Conservation (phyloP, 2,797 vertebrate genomes). For the Hippocampus kuda region DNA sequence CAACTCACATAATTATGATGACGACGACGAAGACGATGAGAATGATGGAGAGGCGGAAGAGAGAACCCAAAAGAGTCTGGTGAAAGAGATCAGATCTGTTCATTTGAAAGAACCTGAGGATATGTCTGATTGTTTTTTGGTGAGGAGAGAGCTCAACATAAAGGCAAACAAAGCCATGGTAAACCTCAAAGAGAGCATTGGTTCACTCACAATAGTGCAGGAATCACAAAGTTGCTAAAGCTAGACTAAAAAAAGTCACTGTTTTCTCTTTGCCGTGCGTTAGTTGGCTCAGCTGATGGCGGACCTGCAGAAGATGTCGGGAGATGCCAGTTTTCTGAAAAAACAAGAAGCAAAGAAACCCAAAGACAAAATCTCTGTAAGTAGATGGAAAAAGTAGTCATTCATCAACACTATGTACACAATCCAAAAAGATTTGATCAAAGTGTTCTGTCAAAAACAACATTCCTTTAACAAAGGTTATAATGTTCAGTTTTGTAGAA, state of each 20-base stretch:
- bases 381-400: constrained; percentile 16
- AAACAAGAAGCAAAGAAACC: constrained; percentile 33
- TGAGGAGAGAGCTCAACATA: constrained; percentile 66
- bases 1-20: constrained; percentile 10
- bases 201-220: neutral
- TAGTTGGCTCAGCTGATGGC: constrained; percentile 74
- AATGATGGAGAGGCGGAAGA: constrained; percentile 12
- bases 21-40: constrained; percentile 4
- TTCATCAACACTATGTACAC: neutral
- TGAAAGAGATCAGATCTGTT: constrained; percentile 17
- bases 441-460: neutral
- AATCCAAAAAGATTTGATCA: neutral
- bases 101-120: constrained; percentile 31
- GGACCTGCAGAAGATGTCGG: constrained; percentile 69
- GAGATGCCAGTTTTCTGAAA: constrained; percentile 41
- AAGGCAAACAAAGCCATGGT: constrained; percentile 76
- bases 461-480: no score
- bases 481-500: no score
- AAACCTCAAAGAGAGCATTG: neutral
- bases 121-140: constrained; percentile 45
- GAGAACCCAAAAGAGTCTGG: neutral
- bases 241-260: neutral
- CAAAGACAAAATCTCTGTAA: constrained; percentile 47
- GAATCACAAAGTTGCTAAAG: neutral
- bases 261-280: neutral